Percentiles rank a stretch among this genome's conserved stretches.
Conservation (phyloP, 1,140 invertebrate species). For the Himalopsyche phryganea region DNA sequence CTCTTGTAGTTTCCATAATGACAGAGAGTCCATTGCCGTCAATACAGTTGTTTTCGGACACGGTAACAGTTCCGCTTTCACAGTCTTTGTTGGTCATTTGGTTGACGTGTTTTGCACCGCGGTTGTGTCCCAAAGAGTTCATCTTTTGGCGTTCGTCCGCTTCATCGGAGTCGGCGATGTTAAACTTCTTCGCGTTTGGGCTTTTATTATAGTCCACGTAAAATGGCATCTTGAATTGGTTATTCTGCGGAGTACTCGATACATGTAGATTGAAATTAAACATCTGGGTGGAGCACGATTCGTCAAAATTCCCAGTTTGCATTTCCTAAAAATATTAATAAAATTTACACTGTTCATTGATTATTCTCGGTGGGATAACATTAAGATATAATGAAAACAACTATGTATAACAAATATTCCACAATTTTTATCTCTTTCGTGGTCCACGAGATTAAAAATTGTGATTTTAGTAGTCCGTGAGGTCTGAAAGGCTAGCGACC, state of each 20-base stretch:
- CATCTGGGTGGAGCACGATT: constrained; percentile 59
- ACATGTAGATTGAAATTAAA: constrained; percentile 61
- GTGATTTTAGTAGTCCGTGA: no score
- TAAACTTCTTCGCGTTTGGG: constrained; percentile 45
- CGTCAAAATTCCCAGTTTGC: constrained; percentile 50
- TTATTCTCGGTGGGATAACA: no score
- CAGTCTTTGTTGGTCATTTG: constrained; percentile 32
- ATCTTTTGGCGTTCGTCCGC: background rate
- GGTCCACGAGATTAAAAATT: no score
- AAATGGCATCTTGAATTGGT: constrained; percentile 50
- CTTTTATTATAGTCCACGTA: constrained; percentile 44
- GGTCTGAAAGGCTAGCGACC: no score
- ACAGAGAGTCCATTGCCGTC: constrained; percentile 42
- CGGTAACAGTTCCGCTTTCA: constrained; percentile 39
- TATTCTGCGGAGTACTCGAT: constrained; percentile 60
- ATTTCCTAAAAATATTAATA: constrained; percentile 33
- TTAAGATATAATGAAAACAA: no score
- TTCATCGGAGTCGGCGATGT: constrained; percentile 42
- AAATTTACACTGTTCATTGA: no score
- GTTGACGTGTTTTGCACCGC: background rate
- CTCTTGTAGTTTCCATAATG: constrained; percentile 52
- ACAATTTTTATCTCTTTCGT: no score
- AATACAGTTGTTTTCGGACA: constrained; percentile 42
- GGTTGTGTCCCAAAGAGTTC: background rate
- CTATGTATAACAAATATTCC: no score